A percentile compares a stretch with the other conserved stretches of the same genome.
Conservation (phyloP, 2,113 vertebrate genomes). For the Octodon degus region DNA sequence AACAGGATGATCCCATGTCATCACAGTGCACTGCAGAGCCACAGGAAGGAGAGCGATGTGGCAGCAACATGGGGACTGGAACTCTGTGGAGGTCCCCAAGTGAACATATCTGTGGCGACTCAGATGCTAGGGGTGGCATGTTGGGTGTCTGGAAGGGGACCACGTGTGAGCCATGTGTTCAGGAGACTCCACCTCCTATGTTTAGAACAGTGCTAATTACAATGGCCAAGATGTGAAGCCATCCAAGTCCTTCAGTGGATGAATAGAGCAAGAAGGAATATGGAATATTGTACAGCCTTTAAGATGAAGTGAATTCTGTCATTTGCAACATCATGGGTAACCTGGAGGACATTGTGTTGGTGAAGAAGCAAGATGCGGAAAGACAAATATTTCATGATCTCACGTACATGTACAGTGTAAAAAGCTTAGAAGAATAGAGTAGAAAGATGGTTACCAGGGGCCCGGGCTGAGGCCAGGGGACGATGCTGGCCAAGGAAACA, state of each 20-base stretch:
- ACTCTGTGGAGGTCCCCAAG: background rate
- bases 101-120: background rate
- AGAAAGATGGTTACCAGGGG: background rate
- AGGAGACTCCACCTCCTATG: background rate
- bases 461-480: too few relatives aligned
- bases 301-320: background rate
- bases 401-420: background rate
- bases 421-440: background rate
- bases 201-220: background rate
- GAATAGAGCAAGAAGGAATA: background rate
- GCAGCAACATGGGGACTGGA: background rate
- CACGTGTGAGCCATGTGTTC: background rate
- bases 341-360: background rate
- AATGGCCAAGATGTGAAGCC: background rate
- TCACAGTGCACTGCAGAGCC: background rate
- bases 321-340: background rate
- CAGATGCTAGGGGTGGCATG: background rate
- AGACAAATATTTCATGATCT: background rate
- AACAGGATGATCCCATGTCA: background rate
- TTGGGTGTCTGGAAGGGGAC: background rate
- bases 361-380: background rate
- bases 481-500: background rate
- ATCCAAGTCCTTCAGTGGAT: background rate
- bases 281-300: background rate
- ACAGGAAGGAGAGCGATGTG: fast-evolving